phyloP scores from a whole-genome alignment of 2,888 invertebrate species.

The Smittia aterrima region DNA sequence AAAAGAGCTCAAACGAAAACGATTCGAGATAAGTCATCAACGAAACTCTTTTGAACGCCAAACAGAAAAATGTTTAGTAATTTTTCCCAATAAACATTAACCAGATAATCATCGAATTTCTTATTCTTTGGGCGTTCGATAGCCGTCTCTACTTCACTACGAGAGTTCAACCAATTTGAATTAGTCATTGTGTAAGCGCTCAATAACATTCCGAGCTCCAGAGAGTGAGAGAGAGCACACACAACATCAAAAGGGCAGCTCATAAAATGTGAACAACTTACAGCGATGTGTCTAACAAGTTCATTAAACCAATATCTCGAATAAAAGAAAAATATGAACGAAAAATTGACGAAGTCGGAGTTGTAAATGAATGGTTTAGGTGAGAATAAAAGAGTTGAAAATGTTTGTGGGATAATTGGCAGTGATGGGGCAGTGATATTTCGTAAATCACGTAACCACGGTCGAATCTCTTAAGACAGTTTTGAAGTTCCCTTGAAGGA shows the following conservation, averaged over 20 bases:
- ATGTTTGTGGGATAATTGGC: neutral
- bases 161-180: slow-evolving; percentile 34
- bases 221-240: neutral
- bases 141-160: neutral
- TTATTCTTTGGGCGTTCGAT: neutral
- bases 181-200: slow-evolving; percentile 36
- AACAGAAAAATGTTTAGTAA: neutral
- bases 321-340: neutral
- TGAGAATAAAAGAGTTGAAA: neutral
- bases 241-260: slow-evolving; percentile 19
- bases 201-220: slow-evolving; percentile 5
- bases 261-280: slow-evolving; percentile 21
- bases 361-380: slow-evolving; percentile 3
- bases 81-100: slow-evolving; percentile 20
- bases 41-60: neutral
- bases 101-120: slow-evolving; percentile 12
- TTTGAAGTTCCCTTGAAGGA: neutral
- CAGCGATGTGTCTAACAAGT: slow-evolving; percentile 36
- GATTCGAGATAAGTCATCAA: slow-evolving; percentile 14
- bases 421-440: neutral
- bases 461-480: too few species aligned
- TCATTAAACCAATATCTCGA: slow-evolving; percentile 38
- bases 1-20: neutral
- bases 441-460: neutral
- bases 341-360: slow-evolving; percentile 24